Base-by-base conservation (phyloP, 2,113 vertebrate species). In the Dinomys branickii region DNA sequence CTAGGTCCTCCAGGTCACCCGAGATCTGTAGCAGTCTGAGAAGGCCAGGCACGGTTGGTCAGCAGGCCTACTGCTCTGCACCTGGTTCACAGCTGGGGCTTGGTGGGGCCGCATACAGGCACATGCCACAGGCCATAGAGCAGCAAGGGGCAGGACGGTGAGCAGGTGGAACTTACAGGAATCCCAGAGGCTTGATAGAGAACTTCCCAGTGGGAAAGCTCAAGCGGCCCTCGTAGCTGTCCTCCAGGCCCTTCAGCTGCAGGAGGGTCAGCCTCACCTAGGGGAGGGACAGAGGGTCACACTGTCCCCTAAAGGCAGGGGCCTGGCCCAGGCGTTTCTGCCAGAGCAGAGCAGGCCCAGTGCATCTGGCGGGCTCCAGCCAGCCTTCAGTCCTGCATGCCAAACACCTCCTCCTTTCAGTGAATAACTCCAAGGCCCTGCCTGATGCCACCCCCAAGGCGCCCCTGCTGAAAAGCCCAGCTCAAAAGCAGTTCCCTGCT, bases 231-330 rank as follows among this genome's bases (percentile, higher is more conserved):
- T 99, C 98, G 94, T 99, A 99, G 94, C 99, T 99, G 97, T 99
- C 99, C 98, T 99, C 99, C 65, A 99, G 98, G 56, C 99, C 99
- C 96, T 99, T 99, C 95, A 99, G 98, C 98, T 99, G 99, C 94
- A 99, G 98, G 91, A 99, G 98, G 13, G 98, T 98, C 97, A 99
- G 98, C 61, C 65, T 99, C 56, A 99, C 99, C 99, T 99, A 95
- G 17, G 50, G 47, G 28, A 58, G 58, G 65, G 52, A 56, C 7
- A 38, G 61, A 77, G 56, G 22, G 80, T 94, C 77, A 54, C 75
- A 14, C 6, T 75, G 41, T 13, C 38, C 67, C 38, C 71, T 44
- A 10, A 44, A 44, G 1, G 22, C 44, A 77, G 44, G 41, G 26
- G 13, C 73, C 41, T 16, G 44, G 44, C 38, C 73, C 41, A 47